Conservation (phyloP, 1,140 invertebrate species). For the Brachystomella parvula region DNA sequence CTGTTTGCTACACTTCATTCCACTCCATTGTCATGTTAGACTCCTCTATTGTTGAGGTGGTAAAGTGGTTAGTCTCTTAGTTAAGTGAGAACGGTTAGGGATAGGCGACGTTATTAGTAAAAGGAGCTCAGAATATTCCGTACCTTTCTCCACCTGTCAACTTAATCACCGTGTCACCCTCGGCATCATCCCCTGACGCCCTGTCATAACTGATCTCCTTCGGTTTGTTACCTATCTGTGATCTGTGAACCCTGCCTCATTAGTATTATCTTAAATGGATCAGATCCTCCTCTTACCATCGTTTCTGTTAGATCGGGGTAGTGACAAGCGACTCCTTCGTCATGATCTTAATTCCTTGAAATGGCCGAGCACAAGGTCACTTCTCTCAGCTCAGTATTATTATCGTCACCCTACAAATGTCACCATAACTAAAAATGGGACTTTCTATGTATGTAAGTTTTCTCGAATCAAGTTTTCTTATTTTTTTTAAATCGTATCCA, state of each 20-base stretch:
- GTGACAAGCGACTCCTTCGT: conserved; percentile 21
- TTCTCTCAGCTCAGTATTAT: conserved; percentile 1
- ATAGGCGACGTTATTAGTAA: no score
- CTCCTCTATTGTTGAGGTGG: background rate
- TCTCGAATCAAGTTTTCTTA: background rate
- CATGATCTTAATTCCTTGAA: conserved; percentile 26
- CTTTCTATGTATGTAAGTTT: conserved; percentile 37
- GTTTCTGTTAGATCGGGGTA: conserved; percentile 19
- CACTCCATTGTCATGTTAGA: conserved; percentile 3
- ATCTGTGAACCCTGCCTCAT: no score
- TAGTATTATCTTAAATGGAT: conserved; percentile 26
- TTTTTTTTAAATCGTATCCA: conserved; percentile 10
- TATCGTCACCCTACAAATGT: conserved; percentile 7
- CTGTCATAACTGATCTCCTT: no score
- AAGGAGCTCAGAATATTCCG: no score
- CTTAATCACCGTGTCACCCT: no score
- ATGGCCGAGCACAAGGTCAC: conserved; percentile 20
- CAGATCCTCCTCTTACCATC: conserved; percentile 34
- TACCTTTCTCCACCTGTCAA: no score
- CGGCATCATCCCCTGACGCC: no score
- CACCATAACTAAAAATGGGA: conserved; percentile 34
- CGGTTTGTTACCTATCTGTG: no score
- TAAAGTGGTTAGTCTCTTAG: background rate
- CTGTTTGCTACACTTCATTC: conserved; percentile 6
- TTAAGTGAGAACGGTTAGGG: no score